These are phyloP conservation scores for Telmatochromis sp. DNA, from an alignment of 2,113 vertebrate genomes.

Conservation along the genomic window DNA sequence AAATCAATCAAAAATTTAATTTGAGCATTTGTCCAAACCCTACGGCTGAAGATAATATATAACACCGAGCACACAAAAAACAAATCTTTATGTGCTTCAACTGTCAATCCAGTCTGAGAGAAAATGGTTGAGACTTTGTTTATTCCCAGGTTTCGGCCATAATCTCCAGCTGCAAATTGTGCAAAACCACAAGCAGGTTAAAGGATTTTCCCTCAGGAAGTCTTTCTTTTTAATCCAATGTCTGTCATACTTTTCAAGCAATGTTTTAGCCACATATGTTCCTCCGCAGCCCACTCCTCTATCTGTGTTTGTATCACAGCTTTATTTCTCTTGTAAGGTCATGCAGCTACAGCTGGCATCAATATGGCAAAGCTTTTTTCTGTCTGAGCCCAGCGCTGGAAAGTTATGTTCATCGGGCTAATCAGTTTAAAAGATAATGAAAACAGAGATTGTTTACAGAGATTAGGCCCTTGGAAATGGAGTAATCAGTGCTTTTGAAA, in stretches of 20 bases:
- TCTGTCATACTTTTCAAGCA: conserved; percentile 45
- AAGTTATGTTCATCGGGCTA: conserved; percentile 68
- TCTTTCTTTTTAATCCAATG: conserved; percentile 9
- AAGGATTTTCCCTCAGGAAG: conserved; percentile 16
- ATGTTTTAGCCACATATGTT: conserved; percentile 33
- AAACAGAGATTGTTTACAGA: conserved; percentile 74
- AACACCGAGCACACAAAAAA: background rate
- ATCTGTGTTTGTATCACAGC: conserved; percentile 62
- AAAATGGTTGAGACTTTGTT: conserved; percentile 37
- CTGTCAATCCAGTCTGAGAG: conserved; percentile 19
- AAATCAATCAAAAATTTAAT: background rate
- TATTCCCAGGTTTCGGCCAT: conserved; percentile 22
- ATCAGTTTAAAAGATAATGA: conserved; percentile 74
- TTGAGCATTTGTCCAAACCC: background rate
- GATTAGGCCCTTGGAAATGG: conserved; percentile 66
- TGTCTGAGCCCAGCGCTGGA: conserved; percentile 61
- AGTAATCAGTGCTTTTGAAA: conserved; percentile 67
- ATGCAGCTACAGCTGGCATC: conserved; percentile 69
- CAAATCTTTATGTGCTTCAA: background rate
- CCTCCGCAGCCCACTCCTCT: background rate
- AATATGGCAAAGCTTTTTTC: conserved; percentile 56
- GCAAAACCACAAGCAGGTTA: conserved; percentile 59
- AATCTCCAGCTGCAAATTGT: conserved; percentile 60
- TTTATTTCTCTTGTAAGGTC: conserved; percentile 62
- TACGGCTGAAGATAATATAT: background rate